Evolutionary conservation across 2,113 vertebrate species (phyloP), one percentile per base, ranked within the genome.

Genomic region (Psettodes erumei): DNA sequence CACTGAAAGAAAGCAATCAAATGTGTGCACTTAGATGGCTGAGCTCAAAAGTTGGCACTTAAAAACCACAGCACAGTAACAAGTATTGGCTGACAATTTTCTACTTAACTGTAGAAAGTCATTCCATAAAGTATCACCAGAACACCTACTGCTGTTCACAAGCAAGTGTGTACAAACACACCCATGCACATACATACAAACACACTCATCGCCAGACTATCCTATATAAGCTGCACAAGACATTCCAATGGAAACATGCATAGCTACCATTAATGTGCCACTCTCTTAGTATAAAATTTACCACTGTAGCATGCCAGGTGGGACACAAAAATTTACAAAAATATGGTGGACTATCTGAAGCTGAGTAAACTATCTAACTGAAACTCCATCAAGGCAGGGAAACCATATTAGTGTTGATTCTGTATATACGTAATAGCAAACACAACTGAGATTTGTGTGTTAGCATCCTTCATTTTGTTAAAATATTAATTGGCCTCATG

Each of bases 381-480:
- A 72, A 82, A 82, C 76, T 82, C 78, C 82, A 87, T 73, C 43
- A 50, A 71, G 69, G 42, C 72, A 81, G 25, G 37, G 66, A 76
- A 81, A 75, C 76, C 38, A 87, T 66, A 76, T 65, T 42, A 60
- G 65, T 79, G 53, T 68, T 56, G 19, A 43, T n/a, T n/a, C n/a
- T n/a, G n/a, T n/a, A n/a, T n/a, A n/a, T 53, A 77, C 63, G 83
- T 19, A 71, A 85, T 28, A 86, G 58, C 67, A 82, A 77, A 76
- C 73, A 85, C 60, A 84, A 71, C 54, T 21, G 51, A 55, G 67
- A 84, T 75, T 58, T 73, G 32, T 70, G 61, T 85, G 68, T 69
- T 79, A 67, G 75, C 55, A 89, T 92, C 91, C 92, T 94, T 94
- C 93, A 94, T 89, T 83, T 81, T 61, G 72, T 87, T 65, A 33